Evolutionary conservation across 1,140 invertebrate species (phyloP).

Genomic region (Lordiphosa clarofinis): DNA sequence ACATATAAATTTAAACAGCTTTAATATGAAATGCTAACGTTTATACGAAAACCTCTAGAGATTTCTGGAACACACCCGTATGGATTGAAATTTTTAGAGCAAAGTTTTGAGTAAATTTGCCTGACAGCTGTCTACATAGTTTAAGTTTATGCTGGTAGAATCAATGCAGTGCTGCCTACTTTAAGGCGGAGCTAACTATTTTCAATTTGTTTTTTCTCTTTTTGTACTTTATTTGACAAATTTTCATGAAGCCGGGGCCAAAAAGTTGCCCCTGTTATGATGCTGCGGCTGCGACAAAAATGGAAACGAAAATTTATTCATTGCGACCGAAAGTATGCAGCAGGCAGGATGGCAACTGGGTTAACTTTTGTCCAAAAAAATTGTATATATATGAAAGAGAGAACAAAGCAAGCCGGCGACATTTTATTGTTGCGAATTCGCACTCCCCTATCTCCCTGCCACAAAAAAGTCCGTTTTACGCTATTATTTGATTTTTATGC

Average conservation of each 20-base stretch:
- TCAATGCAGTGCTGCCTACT: neutral
- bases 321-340: slow-evolving; percentile 20
- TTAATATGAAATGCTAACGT: too few relatives aligned
- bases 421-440: slow-evolving; percentile 35
- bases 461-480: slow-evolving; percentile 32
- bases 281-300: slow-evolving; percentile 25
- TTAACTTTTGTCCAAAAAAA: slow-evolving; percentile 39
- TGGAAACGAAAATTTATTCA: slow-evolving; percentile 41
- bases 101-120: too few relatives aligned
- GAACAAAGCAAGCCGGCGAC: slow-evolving; percentile 38
- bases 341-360: slow-evolving; percentile 34
- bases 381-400: slow-evolving; percentile 1
- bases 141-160: too few relatives aligned
- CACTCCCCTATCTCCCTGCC: slow-evolving; percentile 5
- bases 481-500: slow-evolving; percentile 74
- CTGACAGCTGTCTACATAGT: too few relatives aligned
- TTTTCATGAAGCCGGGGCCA: too few relatives aligned
- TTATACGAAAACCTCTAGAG: too few relatives aligned
- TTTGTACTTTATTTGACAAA: neutral
- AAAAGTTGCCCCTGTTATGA: too few relatives aligned
- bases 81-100: too few relatives aligned
- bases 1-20: too few relatives aligned
- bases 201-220: neutral
- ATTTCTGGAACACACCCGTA: too few relatives aligned
- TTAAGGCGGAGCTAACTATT: neutral